Conservation (phyloP, 2,797 vertebrate genomes). For the Lutjanus campechanus region DNA sequence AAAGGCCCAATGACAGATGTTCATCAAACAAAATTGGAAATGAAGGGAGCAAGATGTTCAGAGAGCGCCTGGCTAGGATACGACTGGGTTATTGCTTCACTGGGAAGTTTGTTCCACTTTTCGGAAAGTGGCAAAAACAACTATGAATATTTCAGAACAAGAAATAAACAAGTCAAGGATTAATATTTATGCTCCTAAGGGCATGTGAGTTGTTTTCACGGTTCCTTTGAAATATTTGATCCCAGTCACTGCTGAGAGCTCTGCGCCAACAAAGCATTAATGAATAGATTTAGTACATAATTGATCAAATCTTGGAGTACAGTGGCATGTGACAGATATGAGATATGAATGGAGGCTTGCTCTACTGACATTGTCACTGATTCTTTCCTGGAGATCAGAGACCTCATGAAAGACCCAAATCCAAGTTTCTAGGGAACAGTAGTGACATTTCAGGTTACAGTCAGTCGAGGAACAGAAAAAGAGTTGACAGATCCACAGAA, state of each 20-base stretch:
- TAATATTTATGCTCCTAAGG: slow-evolving; percentile 85
- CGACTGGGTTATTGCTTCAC: slow-evolving; percentile 62
- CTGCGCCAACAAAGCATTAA: slow-evolving; percentile 72
- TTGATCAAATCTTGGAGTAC: slow-evolving; percentile 69
- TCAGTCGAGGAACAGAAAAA: slow-evolving; percentile 17
- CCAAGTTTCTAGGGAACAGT: slow-evolving; percentile 24
- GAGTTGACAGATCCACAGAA: neutral
- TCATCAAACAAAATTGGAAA: slow-evolving; percentile 78
- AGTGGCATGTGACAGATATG: slow-evolving; percentile 54
- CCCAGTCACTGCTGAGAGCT: slow-evolving; percentile 67
- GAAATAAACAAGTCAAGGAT: slow-evolving; percentile 85
- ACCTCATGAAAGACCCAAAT: slow-evolving; percentile 16
- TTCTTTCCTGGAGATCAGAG: slow-evolving; percentile 67
- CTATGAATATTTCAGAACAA: slow-evolving; percentile 84
- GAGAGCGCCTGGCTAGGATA: slow-evolving; percentile 56
- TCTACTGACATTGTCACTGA: slow-evolving; percentile 38
- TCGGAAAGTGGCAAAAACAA: slow-evolving; percentile 80
- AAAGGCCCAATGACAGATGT: slow-evolving; percentile 65
- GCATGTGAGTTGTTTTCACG: slow-evolving; percentile 73
- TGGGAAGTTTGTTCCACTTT: slow-evolving; percentile 81
- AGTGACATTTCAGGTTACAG: slow-evolving; percentile 28
- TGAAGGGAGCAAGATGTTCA: slow-evolving; percentile 67
- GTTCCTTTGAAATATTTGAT: slow-evolving; percentile 80
- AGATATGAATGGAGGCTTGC: slow-evolving; percentile 18
- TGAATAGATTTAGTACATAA: slow-evolving; percentile 77